Evolutionary conservation across 2,888 invertebrate species (phyloP).

Genomic region (Rhogogaster chlorosoma): DNA sequence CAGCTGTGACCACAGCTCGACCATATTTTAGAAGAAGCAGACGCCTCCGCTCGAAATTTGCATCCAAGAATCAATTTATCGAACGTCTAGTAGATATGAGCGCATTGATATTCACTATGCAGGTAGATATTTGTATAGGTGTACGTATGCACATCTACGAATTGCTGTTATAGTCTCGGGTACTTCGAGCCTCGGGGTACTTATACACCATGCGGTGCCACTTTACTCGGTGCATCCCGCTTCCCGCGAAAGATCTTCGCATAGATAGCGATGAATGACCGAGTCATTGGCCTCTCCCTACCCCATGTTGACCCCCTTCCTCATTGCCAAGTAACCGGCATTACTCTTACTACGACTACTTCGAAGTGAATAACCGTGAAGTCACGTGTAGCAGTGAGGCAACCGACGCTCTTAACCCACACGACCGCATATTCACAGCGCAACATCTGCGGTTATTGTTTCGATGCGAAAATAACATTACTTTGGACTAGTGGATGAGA

Average conservation of each 20-base stretch:
- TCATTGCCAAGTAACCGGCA: slow-evolving; percentile 44
- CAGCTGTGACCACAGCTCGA: background rate
- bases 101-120: slow-evolving; percentile 20
- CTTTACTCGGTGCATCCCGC: slow-evolving; percentile 46
- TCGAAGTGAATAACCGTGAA: background rate
- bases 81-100: background rate
- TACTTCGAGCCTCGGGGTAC: background rate
- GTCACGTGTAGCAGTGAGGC: background rate
- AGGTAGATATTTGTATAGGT: background rate
- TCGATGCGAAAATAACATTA: background rate
- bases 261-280: slow-evolving; percentile 67
- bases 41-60: background rate
- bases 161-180: background rate
- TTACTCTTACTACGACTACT: slow-evolving; percentile 22
- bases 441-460: background rate
- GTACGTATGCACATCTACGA: background rate
- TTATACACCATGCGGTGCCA: background rate
- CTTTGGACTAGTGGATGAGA: background rate
- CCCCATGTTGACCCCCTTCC: slow-evolving; percentile 24
- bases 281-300: slow-evolving; percentile 63
- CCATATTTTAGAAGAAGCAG: background rate
- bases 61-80: slow-evolving; percentile 27
- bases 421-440: background rate
- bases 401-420: background rate
- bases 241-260: slow-evolving; percentile 65